Evolutionary conservation across 2,113 vertebrate species (phyloP).

Genomic region (Numenius arquata): DNA sequence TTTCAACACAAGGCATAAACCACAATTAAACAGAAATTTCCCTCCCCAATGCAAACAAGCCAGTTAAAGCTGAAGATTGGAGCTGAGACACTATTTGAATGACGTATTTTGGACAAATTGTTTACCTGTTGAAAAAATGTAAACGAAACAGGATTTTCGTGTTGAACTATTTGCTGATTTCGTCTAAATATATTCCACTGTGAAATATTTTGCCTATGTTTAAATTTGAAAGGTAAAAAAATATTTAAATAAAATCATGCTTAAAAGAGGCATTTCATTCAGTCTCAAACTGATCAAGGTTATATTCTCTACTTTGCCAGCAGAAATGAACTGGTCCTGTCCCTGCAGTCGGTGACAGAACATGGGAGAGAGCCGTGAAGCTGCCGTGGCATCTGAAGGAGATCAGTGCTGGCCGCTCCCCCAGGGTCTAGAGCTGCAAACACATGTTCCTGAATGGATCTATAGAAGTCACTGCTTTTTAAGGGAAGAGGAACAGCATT

Average conservation of each 20-base stretch:
- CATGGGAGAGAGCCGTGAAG: rapidly evolving
- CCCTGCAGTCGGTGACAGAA: rapidly evolving
- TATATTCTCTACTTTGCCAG: background rate
- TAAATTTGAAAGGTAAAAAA: background rate
- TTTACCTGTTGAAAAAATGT: background rate
- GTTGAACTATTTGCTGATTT: background rate
- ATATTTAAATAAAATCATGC: too few relatives aligned
- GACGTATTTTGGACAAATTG: background rate
- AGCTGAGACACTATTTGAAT: background rate
- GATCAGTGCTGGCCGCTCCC: too few relatives aligned
- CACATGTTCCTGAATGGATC: background rate
- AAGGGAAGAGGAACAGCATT: background rate
- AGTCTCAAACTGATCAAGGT: background rate
- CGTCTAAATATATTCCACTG: background rate
- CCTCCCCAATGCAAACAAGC: background rate
- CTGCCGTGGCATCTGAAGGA: background rate
- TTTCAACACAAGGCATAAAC: background rate
- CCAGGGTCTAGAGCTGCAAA: background rate
- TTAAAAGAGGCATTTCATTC: background rate
- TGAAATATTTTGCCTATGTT: background rate
- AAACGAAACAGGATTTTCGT: background rate
- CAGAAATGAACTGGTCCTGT: background rate
- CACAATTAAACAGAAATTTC: background rate
- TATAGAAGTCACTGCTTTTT: background rate
- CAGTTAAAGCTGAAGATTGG: background rate